Conservation (phyloP, 2,888 invertebrate genomes). For the Resseliella maxima region DNA sequence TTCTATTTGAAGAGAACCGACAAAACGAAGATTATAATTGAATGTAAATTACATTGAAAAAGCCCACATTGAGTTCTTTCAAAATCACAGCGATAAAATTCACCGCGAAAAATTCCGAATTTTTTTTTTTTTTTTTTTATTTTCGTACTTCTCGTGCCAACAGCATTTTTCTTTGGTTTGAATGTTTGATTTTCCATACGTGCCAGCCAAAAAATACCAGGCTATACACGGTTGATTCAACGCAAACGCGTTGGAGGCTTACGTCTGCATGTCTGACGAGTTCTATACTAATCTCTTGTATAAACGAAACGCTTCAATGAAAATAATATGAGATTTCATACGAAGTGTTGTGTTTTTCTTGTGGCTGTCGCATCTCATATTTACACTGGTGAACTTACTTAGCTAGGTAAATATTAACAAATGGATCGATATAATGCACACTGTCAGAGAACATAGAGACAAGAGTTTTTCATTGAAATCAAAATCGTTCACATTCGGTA, state of each 20-base stretch:
- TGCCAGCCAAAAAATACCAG: not conserved
- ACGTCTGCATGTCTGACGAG: slow-evolving; percentile 40
- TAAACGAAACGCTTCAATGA: not conserved
- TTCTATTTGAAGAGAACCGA: too few species aligned
- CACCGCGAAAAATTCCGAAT: not conserved
- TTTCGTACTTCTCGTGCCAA: not conserved
- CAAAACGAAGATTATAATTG: not conserved
- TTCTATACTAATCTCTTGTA: slow-evolving; percentile 15
- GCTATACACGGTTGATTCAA: not conserved
- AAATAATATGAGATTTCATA: slow-evolving; percentile 39
- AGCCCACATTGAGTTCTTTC: not conserved
- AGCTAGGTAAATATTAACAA: slow-evolving; percentile 13
- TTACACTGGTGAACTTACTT: not conserved
- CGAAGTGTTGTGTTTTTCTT: not conserved
- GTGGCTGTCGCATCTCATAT: not conserved
- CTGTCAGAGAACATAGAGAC: not conserved
- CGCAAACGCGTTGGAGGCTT: not conserved
- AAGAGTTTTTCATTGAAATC: not conserved
- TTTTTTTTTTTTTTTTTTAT: not conserved
- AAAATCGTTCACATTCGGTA: not conserved
- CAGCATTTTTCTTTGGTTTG: not conserved
- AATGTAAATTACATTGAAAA: slow-evolving; percentile 30
- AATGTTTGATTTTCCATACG: not conserved
- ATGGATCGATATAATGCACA: not conserved
- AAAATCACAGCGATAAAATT: not conserved